Evolutionary conservation across 2,888 invertebrate genomes (phyloP), one percentile per base, ranked within the genome.

Genomic region (Eupelmus urozonus): DNA sequence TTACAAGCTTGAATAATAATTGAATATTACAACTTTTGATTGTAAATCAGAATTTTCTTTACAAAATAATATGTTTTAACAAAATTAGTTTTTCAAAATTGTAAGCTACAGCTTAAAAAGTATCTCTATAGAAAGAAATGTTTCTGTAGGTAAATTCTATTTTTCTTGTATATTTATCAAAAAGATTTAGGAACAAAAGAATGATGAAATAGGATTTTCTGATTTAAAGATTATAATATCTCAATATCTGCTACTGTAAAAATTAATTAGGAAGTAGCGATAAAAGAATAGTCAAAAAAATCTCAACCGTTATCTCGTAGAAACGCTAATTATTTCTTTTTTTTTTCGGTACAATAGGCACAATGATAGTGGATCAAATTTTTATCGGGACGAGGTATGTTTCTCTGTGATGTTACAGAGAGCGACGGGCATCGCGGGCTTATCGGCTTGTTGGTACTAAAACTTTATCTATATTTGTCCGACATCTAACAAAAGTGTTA

Each of bases 401-500:
- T 55, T 74, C 63, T 76, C 75, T 65, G 70, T 65, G 73, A 67
- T 78, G 79, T 81, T 80, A 77, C 76, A 82, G 82, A 82, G 82
- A 67, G 70, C 72, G 76, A 78, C 63, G 79, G 73, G 42, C 72
- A 75, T 72, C 71, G 18, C 49, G 18, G 49, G 84, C 87, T 88
- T 88, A 88, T 88, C 88, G 83, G 81, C 62, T 77, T 82, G 84
- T 85, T 83, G 81, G 81, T 83, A 84, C 84, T 84, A 85, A 85
- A 87, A 84, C 83, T 87, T 88, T 88, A 88, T 88, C 88, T 86
- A 79, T 81, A 73, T 84, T 83, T 83, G 82, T 84, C 84, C 84
- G 84, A 81, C 83, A 85, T 86, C 85, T 84, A 84, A 87, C 84
- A 84, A 87, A 84, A 86, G 77, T 77, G 69, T 77, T 78, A 79